Conservation (phyloP, 2,888 invertebrate species). For the Pteria penguin region DNA sequence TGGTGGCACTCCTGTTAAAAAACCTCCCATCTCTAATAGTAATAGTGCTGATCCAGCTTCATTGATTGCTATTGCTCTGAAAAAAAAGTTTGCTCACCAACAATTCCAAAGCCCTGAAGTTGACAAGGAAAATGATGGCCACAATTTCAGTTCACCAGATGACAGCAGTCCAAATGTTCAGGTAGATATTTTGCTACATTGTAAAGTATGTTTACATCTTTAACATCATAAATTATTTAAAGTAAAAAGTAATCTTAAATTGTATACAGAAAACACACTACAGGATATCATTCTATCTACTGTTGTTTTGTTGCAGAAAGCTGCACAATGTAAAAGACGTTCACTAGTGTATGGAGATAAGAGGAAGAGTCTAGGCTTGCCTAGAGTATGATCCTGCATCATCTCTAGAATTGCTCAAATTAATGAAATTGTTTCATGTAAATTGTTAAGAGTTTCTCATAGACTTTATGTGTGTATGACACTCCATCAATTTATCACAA, state of each 20-base stretch:
- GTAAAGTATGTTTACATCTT: not conserved
- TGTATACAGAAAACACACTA: too few relatives aligned
- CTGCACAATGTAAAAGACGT: constrained; percentile 55
- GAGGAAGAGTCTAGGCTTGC: constrained; percentile 46
- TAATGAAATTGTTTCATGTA: not conserved
- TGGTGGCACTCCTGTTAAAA: constrained; percentile 78
- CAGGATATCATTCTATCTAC: not conserved
- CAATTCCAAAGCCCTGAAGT: constrained; percentile 59
- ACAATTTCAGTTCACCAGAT: constrained; percentile 51
- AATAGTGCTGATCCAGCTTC: constrained; percentile 73
- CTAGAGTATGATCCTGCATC: not conserved
- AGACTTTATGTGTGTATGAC: too few relatives aligned
- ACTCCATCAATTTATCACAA: too few relatives aligned
- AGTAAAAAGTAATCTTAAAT: not conserved
- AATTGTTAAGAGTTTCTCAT: too few relatives aligned
- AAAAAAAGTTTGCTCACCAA: constrained; percentile 78
- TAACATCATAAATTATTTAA: not conserved
- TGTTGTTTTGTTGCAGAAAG: constrained; percentile 22
- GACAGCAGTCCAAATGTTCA: constrained; percentile 38
- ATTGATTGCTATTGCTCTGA: constrained; percentile 79
- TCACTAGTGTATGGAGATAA: constrained; percentile 57
- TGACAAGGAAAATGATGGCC: constrained; percentile 58
- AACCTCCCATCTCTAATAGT: constrained; percentile 42
- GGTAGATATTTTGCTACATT: constrained; percentile 15
- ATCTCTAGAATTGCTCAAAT: not conserved